These are phyloP conservation scores for Heliconius erato DNA, from an alignment of 2,888 invertebrate species.

Conservation along the genomic window DNA sequence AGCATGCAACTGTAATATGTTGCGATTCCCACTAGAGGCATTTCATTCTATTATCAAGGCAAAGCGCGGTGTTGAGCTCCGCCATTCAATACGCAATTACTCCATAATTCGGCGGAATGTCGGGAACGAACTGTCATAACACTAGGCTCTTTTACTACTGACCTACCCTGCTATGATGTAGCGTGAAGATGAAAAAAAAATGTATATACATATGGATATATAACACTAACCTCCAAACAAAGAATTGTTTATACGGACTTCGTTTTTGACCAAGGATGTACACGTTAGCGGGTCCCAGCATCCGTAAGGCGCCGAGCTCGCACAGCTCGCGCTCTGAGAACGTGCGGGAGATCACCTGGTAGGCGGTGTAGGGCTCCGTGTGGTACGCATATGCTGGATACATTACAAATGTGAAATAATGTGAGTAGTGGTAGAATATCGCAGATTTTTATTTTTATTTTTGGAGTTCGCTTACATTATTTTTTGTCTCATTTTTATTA, in stretches of 20 bases:
- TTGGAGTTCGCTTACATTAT: too few species aligned
- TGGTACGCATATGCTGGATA: conserved; percentile 80
- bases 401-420: neutral
- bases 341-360: conserved; percentile 72
- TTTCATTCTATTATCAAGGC: too few species aligned
- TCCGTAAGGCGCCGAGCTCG: conserved; percentile 74
- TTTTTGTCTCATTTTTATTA: too few species aligned
- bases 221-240: conserved; percentile 73
- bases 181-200: too few species aligned
- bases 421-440: too few species aligned
- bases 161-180: neutral
- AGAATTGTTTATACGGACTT: conserved; percentile 77
- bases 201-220: neutral
- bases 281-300: conserved; percentile 71
- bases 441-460: too few species aligned
- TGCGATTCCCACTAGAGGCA: neutral
- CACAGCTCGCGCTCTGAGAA: conserved; percentile 81
- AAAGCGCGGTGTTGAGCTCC: too few species aligned
- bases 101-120: too few species aligned
- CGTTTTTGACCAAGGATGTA: conserved; percentile 75
- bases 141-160: too few species aligned
- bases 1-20: neutral
- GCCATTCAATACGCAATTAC: too few species aligned
- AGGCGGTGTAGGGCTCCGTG: conserved; percentile 81
- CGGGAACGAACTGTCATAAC: too few species aligned